These are phyloP conservation scores for Champsocephalus esox DNA, from an alignment of 2,797 vertebrate species.

Conservation along the genomic window DNA sequence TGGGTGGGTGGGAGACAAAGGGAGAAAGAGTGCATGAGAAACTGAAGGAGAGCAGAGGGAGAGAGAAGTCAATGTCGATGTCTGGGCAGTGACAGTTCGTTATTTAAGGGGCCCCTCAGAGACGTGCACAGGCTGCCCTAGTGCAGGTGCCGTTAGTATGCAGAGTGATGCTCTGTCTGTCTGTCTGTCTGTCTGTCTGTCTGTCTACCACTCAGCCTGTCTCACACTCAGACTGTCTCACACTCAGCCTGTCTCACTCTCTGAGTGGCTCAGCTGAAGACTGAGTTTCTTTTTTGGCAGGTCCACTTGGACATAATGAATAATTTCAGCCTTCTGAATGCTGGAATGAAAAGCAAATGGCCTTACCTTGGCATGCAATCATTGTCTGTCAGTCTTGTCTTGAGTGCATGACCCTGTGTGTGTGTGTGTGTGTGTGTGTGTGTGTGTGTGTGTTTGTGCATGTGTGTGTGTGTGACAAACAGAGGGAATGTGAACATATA, in stretches of 20 bases:
- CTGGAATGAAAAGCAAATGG: conserved; percentile 77
- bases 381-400: conserved; percentile 75
- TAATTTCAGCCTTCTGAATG: conserved; percentile 72
- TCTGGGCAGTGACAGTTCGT: conserved; percentile 84
- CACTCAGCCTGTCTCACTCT: conserved; percentile 55
- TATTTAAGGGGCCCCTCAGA: conserved; percentile 80
- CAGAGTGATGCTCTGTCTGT: conserved; percentile 75
- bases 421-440: conserved; percentile 25
- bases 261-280: conserved; percentile 58
- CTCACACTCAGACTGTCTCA: conserved; percentile 5
- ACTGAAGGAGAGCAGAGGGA: conserved; percentile 47
- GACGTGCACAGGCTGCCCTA: conserved; percentile 75
- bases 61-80: conserved; percentile 77
- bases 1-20: conserved; percentile 19
- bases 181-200: conserved; percentile 28
- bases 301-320: conserved; percentile 74
- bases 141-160: conserved; percentile 82
- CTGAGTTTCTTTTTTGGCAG: conserved; percentile 70
- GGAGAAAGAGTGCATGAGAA: conserved; percentile 62
- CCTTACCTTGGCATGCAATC: conserved; percentile 72
- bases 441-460: not conserved
- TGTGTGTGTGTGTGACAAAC: conserved; percentile 47
- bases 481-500: conserved; percentile 74
- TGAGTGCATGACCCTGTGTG: conserved; percentile 54
- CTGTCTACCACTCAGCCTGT: conserved; percentile 31